Evolutionary conservation across 2,113 vertebrate species (phyloP), one percentile per base, ranked within the genome.

Genomic region (Macrotis lagotis): DNA sequence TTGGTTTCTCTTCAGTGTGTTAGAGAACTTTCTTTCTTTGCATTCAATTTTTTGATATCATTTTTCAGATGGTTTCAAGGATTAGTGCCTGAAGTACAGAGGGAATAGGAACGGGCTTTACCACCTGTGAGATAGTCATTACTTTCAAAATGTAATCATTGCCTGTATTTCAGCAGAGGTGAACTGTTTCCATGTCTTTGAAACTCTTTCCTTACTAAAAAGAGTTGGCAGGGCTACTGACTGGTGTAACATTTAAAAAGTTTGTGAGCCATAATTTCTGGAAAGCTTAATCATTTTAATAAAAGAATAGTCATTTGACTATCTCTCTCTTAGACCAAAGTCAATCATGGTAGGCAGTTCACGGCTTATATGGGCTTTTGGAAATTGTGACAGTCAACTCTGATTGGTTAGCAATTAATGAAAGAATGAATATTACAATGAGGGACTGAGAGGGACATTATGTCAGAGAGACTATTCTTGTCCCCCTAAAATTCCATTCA

Each of bases 21-120:
- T 26, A 24, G 19, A 6, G 66, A 8, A 25, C 31, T 91, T 88
- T 16, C 48, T 53, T 66, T n/a, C n/a, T 95, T 90, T 50, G 28
- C 48, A 91, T 88, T 89, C 48, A 53, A 28, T 59, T 96, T 59
- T 96, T 50, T 94, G 10, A 19, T 90, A 89, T 95, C 91, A 59
- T 89, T 96, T 93, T 51, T 50, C 92, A 50, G 74, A 44, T 94
- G 50, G 90, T 88, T 89, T 8, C 51, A 94, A 90, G 51, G 51
- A 19, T 96, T 94, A 94, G 66, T 92, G 92, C 92, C 55, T 83
- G n/a, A 83, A 83, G 66, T 19, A 83, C n/a, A 83, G 66, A 44
- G 66, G n/a, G 3, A 37, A 1, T 83, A 83, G 66, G 37, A 83
- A 83, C 22, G 66, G 66, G 19, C 24, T 19, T 83, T 5, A 44